A percentile compares a stretch with the other conserved stretches of the same genome.
phyloP scores from a whole-genome alignment of 1,140 invertebrate species.

The Diuraphis noxia region DNA sequence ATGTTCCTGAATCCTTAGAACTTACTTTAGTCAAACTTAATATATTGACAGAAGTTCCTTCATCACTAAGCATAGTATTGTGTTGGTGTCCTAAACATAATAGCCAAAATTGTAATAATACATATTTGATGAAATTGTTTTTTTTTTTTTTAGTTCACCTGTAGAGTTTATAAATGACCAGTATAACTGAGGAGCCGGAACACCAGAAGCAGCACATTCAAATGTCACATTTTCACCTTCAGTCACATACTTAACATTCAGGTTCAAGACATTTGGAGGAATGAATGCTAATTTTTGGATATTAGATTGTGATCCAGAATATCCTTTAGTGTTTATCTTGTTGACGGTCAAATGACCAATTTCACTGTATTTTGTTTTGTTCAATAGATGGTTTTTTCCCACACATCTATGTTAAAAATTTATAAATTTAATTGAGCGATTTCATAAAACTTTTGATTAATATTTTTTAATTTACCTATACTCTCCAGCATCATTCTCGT shows the following conservation, averaged over 20 bases:
- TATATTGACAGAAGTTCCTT: neutral
- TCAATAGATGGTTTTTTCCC: conserved; percentile 2
- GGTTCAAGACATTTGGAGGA: neutral
- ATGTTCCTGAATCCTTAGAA: conserved; percentile 54
- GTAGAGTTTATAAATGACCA: conserved; percentile 54
- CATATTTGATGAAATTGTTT: neutral
- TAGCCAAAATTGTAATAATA: neutral
- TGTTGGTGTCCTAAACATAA: conserved; percentile 28
- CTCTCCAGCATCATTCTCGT: conserved; percentile 55
- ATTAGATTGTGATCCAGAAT: neutral
- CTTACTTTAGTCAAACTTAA: conserved; percentile 33
- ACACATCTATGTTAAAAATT: neutral
- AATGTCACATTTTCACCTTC: conserved; percentile 48
- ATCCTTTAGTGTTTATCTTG: neutral
- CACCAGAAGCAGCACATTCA: conserved; percentile 55
- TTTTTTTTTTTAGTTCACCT: conserved; percentile 49
- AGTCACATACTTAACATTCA: neutral
- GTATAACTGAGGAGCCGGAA: conserved; percentile 52
- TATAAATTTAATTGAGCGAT: neutral
- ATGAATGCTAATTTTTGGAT: conserved; percentile 2
- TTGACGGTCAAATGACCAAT: neutral
- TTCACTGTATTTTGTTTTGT: neutral
- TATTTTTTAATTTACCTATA: conserved; percentile 55
- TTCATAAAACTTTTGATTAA: neutral
- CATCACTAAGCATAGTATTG: neutral